phyloP scores from a whole-genome alignment of 2,888 invertebrate genomes.

The Gymnocheta viridis region DNA sequence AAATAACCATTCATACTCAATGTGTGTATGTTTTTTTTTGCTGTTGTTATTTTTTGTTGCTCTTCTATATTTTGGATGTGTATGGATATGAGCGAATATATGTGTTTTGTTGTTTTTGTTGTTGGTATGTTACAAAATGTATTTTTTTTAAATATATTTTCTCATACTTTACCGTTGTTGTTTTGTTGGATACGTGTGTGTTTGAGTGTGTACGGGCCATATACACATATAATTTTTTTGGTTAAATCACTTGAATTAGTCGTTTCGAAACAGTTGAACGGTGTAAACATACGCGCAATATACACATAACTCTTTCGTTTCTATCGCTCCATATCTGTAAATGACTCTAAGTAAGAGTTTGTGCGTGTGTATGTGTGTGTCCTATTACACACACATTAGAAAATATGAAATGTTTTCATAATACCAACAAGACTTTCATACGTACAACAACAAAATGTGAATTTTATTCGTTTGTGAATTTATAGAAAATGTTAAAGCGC shows the following conservation, averaged over 20 bases:
- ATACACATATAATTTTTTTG: slow-evolving; percentile 76
- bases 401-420: slow-evolving; percentile 44
- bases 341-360: neutral
- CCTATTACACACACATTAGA: slow-evolving; percentile 36
- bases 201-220: slow-evolving; percentile 64
- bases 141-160: slow-evolving; percentile 53
- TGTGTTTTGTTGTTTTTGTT: slow-evolving; percentile 62
- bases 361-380: slow-evolving; percentile 27
- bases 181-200: slow-evolving; percentile 53
- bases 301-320: slow-evolving; percentile 72
- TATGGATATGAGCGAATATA: slow-evolving; percentile 67
- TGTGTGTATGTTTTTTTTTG: slow-evolving; percentile 19
- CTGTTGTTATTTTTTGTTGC: neutral
- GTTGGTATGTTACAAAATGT: slow-evolving; percentile 71
- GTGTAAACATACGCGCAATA: slow-evolving; percentile 79
- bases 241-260: slow-evolving; percentile 81
- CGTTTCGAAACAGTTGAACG: slow-evolving; percentile 83
- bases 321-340: slow-evolving; percentile 13
- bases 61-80: slow-evolving; percentile 49
- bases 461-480: slow-evolving; percentile 55
- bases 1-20: slow-evolving; percentile 49
- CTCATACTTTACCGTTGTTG: slow-evolving; percentile 43
- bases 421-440: slow-evolving; percentile 63
- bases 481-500: slow-evolving; percentile 60
- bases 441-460: slow-evolving; percentile 54